Evolutionary conservation across 2,888 invertebrate genomes (phyloP), one percentile per base, ranked within the genome.

Genomic region (Metellina segmentata): DNA sequence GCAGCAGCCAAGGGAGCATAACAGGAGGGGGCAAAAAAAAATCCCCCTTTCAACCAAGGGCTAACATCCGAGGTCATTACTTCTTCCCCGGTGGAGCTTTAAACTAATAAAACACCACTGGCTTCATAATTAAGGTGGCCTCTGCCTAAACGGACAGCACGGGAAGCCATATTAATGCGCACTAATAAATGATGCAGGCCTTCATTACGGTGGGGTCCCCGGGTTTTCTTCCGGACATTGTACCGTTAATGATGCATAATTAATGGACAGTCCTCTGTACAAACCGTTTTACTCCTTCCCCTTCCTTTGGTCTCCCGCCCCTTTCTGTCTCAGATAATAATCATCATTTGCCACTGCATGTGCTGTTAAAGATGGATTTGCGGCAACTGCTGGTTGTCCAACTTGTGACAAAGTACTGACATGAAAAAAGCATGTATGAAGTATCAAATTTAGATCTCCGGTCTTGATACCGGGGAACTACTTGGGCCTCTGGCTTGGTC

Each of bases 231-330:
- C 91, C 82, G 88, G 88, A 88, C 88, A 88, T 88, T 88, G 88
- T 88, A 87, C 77, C 91, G 91, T 91, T 91, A 91, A 91, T 91
- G 91, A 91, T 91, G 91, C 91, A 91, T 91, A 91, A 91, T 91
- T 91, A 91, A 91, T 91, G 91, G 91, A 91, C 91, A 87, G 91
- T 75, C 82, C 86, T 86, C 90, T 72, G 34, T 87, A 81, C 79
- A 87, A 87, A 87, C 87, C 34, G 81, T 81, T 79, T 51, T 69
- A 11, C 19, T 19, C 53, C 52, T 19, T 13, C 74, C 85, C 72
- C 20, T 16, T 7, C 61, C 72, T 49, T 49, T 13, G 1, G 49
- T 69, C 75, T 78, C 72, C 53, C 79, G 16, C n/a, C 81, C 49
- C 79, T 78, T 81, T 72, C 81, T 53, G 78, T 48, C 61, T 7